Conservation (phyloP, 1,140 invertebrate genomes). For the Drosophila sproati region DNA sequence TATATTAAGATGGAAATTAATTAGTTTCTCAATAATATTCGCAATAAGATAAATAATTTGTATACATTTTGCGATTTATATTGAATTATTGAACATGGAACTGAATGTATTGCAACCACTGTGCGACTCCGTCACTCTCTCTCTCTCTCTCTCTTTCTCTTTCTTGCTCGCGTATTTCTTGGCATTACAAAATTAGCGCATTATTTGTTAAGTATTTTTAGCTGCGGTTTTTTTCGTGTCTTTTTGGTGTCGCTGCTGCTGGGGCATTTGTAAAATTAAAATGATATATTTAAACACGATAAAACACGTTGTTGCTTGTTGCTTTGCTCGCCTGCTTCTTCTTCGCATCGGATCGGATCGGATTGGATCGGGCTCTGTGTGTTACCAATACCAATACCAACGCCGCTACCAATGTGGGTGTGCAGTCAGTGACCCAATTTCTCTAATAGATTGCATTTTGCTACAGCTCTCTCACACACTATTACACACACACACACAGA, state of each 20-base stretch:
- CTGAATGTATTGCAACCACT: too few relatives aligned
- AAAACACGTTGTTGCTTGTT: slow-evolving; percentile 5
- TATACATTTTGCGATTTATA: too few relatives aligned
- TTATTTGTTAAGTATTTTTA: slow-evolving; percentile 73
- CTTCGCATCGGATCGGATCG: slow-evolving; percentile 38
- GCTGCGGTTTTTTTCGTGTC: slow-evolving; percentile 54
- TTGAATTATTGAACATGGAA: too few relatives aligned
- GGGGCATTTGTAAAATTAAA: slow-evolving; percentile 74
- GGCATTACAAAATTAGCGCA: slow-evolving; percentile 72
- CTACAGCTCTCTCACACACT: slow-evolving; percentile 27
- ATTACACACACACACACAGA: slow-evolving; percentile 4
- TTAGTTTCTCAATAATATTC: too few relatives aligned
- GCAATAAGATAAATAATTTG: too few relatives aligned
- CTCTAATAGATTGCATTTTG: slow-evolving; percentile 80
- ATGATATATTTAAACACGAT: slow-evolving; percentile 80
- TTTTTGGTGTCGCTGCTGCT: slow-evolving; percentile 5
- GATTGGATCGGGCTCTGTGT: slow-evolving; percentile 7
- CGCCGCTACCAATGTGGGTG: slow-evolving; percentile 69
- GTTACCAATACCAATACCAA: too few relatives aligned
- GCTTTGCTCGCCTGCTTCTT: slow-evolving; percentile 3
- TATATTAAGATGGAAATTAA: too few relatives aligned
- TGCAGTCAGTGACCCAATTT: slow-evolving; percentile 80
- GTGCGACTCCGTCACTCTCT: not conserved
- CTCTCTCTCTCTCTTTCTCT: slow-evolving; percentile 17
- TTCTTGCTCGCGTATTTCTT: not conserved